Evolutionary conservation across 2,797 vertebrate species (phyloP), one percentile per base, ranked within the genome.

Genomic region (Monodelphis domestica): DNA sequence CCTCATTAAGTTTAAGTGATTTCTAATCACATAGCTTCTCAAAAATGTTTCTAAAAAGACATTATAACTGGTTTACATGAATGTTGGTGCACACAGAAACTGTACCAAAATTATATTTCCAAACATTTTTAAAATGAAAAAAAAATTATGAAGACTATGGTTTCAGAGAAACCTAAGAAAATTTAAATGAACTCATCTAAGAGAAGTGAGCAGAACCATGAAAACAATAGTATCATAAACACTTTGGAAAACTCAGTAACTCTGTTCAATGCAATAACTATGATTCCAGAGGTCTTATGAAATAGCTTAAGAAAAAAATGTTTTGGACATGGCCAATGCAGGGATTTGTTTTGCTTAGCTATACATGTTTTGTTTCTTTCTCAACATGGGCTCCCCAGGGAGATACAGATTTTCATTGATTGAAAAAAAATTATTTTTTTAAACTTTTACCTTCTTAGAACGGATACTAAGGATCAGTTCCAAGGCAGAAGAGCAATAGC

Each of bases 41-140:
- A 98, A 97, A 57, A 97, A 97, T 98, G 97, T 98, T 98, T 98
- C 30, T n/a, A 15, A 14, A n/a, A 98, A 98, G 98, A 97, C 97
- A 96, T 98, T 97, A 98, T 98, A 98, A 98, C 98, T 98, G 98
- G 98, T 98, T 98, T 98, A 98, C 98, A 97, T 98, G 97, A 98
- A 97, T 98, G 92, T 70, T 84, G 70, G 97, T 98, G 97, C 97
- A 97, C 97, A 98, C 97, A 97, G 98, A 98, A 98, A 98, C 98
- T 98, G 98, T 99, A 98, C 98, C 98, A 98, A 98, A 98, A 98
- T 97, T 98, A 98, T 98, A 98, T 98, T 98, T 98, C 98, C 98
- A 98, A 98, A 98, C 98, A 97, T 98, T 98, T 98, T 98, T 98
- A 98, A 98, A 98, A 98, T 95, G 97, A 97, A 98, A 98, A 98